A percentile compares a stretch with the other conserved stretches of the same genome.
These are phyloP conservation scores for Sycophila sp. DNA, from an alignment of 1,140 invertebrate species.

Conservation along the genomic window DNA sequence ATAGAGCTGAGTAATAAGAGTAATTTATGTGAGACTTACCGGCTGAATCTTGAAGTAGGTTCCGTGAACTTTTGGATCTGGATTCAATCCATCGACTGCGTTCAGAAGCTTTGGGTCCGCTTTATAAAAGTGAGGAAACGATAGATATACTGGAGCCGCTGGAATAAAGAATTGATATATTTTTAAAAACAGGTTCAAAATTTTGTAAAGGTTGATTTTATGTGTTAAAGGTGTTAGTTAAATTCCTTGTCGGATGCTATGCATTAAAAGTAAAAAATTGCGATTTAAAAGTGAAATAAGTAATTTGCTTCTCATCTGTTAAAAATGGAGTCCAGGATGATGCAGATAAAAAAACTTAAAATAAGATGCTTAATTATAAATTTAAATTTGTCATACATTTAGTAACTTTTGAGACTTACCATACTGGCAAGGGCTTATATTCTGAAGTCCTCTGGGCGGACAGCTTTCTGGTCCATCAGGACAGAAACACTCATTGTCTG, in stretches of 20 bases:
- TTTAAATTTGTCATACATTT: background rate
- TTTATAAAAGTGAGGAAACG: constrained; percentile 89
- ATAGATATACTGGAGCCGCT: constrained; percentile 88
- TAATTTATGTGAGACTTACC: constrained; percentile 66
- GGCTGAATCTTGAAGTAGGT: constrained; percentile 89
- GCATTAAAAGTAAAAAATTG: no score
- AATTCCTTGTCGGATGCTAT: no score
- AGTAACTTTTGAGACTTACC: constrained; percentile 71
- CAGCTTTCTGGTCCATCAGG: constrained; percentile 73
- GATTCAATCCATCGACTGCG: constrained; percentile 79
- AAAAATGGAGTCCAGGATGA: no score
- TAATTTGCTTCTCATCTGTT: no score
- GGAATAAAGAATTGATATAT: no score
- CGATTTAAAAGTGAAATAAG: no score
- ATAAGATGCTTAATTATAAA: background rate
- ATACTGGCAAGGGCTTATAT: constrained; percentile 88
- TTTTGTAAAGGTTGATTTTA: no score
- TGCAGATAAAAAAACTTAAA: no score
- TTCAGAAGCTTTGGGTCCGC: constrained; percentile 79
- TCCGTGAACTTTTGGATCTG: constrained; percentile 76
- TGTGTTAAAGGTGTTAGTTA: no score
- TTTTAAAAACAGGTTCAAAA: no score
- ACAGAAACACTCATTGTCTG: constrained; percentile 86
- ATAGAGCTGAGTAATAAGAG: background rate
- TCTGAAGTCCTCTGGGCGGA: constrained; percentile 79